phyloP scores from a whole-genome alignment of 2,797 vertebrate species.

The Anableps anableps region DNA sequence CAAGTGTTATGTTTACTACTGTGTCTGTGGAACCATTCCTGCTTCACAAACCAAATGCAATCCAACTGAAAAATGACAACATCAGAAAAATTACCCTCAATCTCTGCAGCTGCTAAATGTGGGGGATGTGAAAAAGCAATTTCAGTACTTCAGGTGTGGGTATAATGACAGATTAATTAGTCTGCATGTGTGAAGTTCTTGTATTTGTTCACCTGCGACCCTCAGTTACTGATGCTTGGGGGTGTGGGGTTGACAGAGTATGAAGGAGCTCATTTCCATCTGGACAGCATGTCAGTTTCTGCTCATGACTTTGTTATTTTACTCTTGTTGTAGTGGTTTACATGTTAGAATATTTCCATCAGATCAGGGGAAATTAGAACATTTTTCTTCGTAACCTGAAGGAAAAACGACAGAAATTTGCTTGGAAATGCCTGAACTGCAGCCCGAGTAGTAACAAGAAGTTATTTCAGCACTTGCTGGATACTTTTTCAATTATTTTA shows the following conservation, averaged over 20 bases:
- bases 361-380: neutral
- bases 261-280: slow-evolving; percentile 51
- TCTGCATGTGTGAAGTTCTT: slow-evolving; percentile 18
- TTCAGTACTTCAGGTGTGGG: slow-evolving; percentile 37
- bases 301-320: slow-evolving; percentile 32
- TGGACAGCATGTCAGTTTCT: slow-evolving; percentile 49
- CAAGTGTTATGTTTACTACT: neutral
- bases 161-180: slow-evolving; percentile 62
- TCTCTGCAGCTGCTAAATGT: slow-evolving; percentile 21
- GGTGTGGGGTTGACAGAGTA: slow-evolving; percentile 29
- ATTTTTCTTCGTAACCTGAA: slow-evolving; percentile 22
- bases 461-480: slow-evolving; percentile 4
- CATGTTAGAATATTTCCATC: neutral
- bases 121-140: slow-evolving; percentile 30
- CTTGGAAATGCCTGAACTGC: neutral
- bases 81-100: slow-evolving; percentile 23
- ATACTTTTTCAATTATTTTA: slow-evolving; percentile 12
- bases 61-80: slow-evolving; percentile 42
- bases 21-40: neutral
- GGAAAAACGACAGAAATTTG: slow-evolving; percentile 19
- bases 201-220: slow-evolving; percentile 6
- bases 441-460: neutral
- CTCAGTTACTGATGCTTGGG: slow-evolving; percentile 28
- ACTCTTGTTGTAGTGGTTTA: slow-evolving; percentile 1
- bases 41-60: neutral